phyloP scores from a whole-genome alignment of 1,140 invertebrate species.

The Helicoverpa zea region DNA sequence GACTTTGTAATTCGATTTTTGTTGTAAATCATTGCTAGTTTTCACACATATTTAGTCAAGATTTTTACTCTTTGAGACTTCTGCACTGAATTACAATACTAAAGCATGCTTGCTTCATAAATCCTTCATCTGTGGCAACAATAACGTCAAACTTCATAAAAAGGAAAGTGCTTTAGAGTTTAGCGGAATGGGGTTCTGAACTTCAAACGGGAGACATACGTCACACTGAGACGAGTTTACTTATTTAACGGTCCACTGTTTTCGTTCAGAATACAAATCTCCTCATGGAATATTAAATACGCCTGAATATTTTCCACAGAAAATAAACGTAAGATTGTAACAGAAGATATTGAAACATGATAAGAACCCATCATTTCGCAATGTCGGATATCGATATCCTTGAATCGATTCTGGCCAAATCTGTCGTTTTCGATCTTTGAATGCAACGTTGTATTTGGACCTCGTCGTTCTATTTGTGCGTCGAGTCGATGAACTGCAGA shows the following conservation, averaged over 20 bases:
- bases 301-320: background rate
- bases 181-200: background rate
- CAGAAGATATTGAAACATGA: no score
- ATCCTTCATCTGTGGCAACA: background rate
- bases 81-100: no score
- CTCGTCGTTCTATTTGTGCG: background rate
- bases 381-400: no score
- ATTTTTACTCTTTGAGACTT: no score
- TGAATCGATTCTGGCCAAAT: no score
- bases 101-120: background rate
- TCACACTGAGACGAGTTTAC: slow-evolving; percentile 23
- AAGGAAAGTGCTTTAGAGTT: background rate
- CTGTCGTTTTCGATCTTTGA: no score
- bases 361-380: no score
- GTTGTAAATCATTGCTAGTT: no score
- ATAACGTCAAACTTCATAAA: slow-evolving; percentile 19
- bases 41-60: no score
- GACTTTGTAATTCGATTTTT: no score
- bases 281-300: slow-evolving; percentile 8
- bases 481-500: slow-evolving; percentile 28
- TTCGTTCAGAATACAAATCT: slow-evolving; percentile 1
- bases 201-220: slow-evolving; percentile 30
- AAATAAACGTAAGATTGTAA: no score
- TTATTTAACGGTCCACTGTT: slow-evolving; percentile 22
- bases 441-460: background rate